These are phyloP conservation scores for Callipepla californica DNA, from an alignment of 2,113 vertebrate species.

Conservation along the genomic window DNA sequence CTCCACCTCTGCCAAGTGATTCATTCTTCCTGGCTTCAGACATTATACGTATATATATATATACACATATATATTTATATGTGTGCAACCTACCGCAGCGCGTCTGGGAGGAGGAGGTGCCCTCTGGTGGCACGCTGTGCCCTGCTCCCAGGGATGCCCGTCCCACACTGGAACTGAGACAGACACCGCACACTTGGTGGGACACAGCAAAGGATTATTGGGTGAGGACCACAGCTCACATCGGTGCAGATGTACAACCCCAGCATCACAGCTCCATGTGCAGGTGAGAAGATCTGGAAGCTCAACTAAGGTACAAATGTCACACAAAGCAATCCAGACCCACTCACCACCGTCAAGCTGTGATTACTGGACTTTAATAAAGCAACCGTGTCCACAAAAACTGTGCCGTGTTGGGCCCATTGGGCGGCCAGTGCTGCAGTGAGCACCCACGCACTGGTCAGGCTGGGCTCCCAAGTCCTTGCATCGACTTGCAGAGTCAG, in stretches of 20 bases:
- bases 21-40: not conserved
- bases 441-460: not conserved
- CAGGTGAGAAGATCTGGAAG: not conserved
- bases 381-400: not conserved
- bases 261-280: fast-evolving
- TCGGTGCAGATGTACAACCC: not conserved
- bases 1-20: not conserved
- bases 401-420: not conserved
- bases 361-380: not conserved
- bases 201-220: not conserved
- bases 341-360: not conserved
- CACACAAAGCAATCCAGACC: not conserved
- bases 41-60: not conserved
- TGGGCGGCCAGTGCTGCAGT: not conserved
- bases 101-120: not conserved
- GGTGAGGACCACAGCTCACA: not conserved
- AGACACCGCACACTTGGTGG: not conserved
- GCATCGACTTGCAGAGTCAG: not conserved
- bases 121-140: not conserved
- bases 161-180: not conserved
- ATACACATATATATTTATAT: not conserved
- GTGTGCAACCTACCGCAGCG: not conserved
- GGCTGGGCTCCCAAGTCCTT: not conserved
- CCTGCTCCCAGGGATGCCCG: not conserved
- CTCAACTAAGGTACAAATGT: fast-evolving